Evolutionary conservation across 2,888 invertebrate genomes (phyloP).

Genomic region (Phymatocera aterrima): DNA sequence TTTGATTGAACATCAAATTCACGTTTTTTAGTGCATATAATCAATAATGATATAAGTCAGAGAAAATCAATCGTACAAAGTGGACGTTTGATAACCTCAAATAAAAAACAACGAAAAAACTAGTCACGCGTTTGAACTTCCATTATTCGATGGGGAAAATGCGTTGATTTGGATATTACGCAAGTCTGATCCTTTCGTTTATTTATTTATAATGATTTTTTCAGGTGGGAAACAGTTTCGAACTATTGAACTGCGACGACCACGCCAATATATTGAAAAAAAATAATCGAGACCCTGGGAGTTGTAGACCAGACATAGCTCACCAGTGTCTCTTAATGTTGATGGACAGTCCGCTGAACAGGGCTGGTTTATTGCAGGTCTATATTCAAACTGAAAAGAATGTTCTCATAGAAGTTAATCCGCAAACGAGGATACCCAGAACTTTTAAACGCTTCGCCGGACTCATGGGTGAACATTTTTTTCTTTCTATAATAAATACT

Average conservation of each 20-base stretch:
- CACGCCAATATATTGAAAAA: slow-evolving; percentile 90
- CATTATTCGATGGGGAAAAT: too few species aligned
- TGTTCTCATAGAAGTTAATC: slow-evolving; percentile 96
- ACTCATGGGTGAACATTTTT: slow-evolving; percentile 86
- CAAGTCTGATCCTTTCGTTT: slow-evolving; percentile 14
- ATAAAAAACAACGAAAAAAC: too few species aligned
- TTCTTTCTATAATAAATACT: too few species aligned
- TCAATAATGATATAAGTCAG: too few species aligned
- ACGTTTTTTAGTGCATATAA: too few species aligned
- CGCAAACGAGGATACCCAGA: slow-evolving; percentile 96
- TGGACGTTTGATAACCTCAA: too few species aligned
- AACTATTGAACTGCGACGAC: slow-evolving; percentile 95
- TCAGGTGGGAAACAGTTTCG: slow-evolving; percentile 91
- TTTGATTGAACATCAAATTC: too few species aligned
- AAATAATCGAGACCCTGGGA: slow-evolving; percentile 90
- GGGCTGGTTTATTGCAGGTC: slow-evolving; percentile 97
- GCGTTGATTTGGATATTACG: too few species aligned
- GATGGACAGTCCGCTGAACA: slow-evolving; percentile 97
- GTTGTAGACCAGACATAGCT: slow-evolving; percentile 96
- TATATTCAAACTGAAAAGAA: slow-evolving; percentile 94
- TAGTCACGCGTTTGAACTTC: too few species aligned
- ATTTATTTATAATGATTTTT: slow-evolving; percentile 19
- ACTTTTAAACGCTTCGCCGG: slow-evolving; percentile 98
- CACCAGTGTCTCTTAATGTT: slow-evolving; percentile 99
- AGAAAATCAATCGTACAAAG: too few species aligned